Base-by-base conservation (phyloP, 2,888 invertebrate species). In the Portevinia maculata region DNA sequence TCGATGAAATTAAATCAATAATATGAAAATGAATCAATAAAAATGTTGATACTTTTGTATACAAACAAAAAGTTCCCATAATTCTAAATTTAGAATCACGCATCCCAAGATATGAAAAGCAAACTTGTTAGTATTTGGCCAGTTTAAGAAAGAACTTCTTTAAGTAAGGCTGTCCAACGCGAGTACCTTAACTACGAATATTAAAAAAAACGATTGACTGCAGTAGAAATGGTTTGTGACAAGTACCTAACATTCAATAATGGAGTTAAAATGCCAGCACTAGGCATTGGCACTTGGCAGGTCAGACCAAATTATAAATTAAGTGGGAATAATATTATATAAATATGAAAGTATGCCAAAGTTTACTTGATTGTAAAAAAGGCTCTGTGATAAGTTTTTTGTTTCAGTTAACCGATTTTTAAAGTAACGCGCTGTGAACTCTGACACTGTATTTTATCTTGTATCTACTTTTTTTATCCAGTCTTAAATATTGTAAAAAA, bases 251-350 rank as follows among this genome's bases (percentile, higher is more conserved):
- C 87, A 7, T 88, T 92, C 1, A 90, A 91, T 28, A 91, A 90
- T 85, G 95, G 94, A 2, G 91, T 93, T 57, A 92, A 91, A 73
- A 94, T 96, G 93, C 95, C 96, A 5, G 91, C 93, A 60, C 90
- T 96, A 55, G 96, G 96, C 59, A 94, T 94, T 87, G 96, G 96
- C 70, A 96, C 96, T 71, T 96, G 96, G 96, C 94, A 94, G 92
- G 96, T 95, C 91, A 91, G 91, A 62, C 21, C 19, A 19, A 41
- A 32, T 59, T n/a, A 11, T 28, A 17, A 28, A 41, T 13, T n/a
- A 34, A n/a, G n/a, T n/a, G n/a, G n/a, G n/a, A n/a, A n/a, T n/a
- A n/a, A n/a, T n/a, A n/a, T n/a, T n/a, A n/a, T n/a, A n/a, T n/a
- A n/a, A n/a, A n/a, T n/a, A n/a, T n/a, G n/a, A n/a, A n/a, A n/a